Conservation (phyloP, 1,140 invertebrate species). For the Luehdorfia chinensis region DNA sequence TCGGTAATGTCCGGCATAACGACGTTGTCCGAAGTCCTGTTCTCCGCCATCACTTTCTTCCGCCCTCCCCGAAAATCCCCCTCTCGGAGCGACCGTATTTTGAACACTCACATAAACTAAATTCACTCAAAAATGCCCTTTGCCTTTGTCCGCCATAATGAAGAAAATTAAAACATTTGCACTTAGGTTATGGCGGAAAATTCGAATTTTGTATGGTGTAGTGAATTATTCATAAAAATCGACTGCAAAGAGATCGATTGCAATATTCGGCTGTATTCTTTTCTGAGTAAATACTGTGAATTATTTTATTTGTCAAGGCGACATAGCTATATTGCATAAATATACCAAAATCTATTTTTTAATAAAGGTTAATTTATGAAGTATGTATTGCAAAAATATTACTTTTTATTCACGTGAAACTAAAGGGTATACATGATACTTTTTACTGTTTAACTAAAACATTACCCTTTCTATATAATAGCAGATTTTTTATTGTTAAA, state of each 20-base stretch:
- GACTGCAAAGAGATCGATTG: background rate
- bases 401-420: no score
- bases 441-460: no score
- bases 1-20: constrained; percentile 82
- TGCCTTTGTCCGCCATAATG: constrained; percentile 18
- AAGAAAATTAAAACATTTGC: constrained; percentile 33
- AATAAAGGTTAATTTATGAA: background rate
- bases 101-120: constrained; percentile 35
- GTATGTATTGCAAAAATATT: background rate
- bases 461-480: background rate
- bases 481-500: background rate
- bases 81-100: constrained; percentile 33
- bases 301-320: no score
- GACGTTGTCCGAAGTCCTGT: constrained; percentile 81
- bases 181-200: constrained; percentile 41
- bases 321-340: no score
- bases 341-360: background rate
- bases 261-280: no score
- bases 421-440: no score
- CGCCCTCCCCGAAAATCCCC: constrained; percentile 39
- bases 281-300: background rate
- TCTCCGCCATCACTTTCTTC: constrained; percentile 70
- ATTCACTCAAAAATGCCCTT: constrained; percentile 17
- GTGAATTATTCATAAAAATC: background rate
- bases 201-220: constrained; percentile 28